Conservation (phyloP, 2,113 vertebrate genomes). For the Pteruthius melanotis region DNA sequence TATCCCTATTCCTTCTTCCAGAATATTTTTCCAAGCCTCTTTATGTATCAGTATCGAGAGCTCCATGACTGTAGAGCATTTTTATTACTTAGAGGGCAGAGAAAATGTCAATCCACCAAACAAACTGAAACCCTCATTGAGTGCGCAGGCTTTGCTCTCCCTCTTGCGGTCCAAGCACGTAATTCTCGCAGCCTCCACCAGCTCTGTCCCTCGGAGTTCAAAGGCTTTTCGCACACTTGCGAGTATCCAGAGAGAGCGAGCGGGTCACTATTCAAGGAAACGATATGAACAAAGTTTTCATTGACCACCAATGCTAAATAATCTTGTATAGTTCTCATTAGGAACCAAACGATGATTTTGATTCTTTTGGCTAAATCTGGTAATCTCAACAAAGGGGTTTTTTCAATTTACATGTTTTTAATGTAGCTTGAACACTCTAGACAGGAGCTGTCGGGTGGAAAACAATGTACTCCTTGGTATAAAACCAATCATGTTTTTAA, state of each 20-base stretch:
- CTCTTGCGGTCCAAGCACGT: background rate
- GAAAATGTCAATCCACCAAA: background rate
- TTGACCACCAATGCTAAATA: background rate
- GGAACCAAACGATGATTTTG: background rate
- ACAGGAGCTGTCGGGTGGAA: accelerated
- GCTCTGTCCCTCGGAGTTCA: background rate
- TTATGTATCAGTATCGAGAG: background rate
- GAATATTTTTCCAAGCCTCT: background rate
- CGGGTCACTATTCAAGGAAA: accelerated
- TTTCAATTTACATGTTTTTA: background rate
- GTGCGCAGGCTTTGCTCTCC: constrained; percentile 6
- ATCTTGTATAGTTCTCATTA: background rate
- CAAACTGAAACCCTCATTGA: background rate
- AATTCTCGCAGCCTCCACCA: background rate
- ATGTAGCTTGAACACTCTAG: background rate
- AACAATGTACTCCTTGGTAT: background rate
- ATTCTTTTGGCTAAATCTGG: background rate
- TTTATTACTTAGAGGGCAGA: background rate
- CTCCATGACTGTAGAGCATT: background rate
- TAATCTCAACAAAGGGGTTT: background rate
- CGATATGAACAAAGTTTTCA: background rate
- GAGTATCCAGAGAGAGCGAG: background rate
- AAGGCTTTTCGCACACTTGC: accelerated
- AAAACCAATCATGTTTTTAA: background rate
- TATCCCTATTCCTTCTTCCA: background rate